Base-by-base conservation (phyloP, 2,113 vertebrate genomes). In the Canis aureus region DNA sequence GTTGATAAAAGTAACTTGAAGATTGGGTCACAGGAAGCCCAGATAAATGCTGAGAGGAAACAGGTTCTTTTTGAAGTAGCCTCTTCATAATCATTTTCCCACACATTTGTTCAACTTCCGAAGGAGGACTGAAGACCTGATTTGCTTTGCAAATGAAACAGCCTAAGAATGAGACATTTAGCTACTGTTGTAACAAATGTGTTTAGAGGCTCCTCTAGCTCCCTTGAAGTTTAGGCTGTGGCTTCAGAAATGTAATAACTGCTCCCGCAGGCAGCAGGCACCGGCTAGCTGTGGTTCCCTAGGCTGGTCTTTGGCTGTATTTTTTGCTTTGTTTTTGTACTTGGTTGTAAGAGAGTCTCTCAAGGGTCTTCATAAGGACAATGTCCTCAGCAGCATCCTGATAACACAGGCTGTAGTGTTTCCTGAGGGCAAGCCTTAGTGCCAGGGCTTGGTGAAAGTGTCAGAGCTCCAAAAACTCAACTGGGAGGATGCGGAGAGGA, bases 11-110 rank as follows among this genome's bases (percentile, higher is more conserved):
- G 97, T 69, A 90, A 95, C 95, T 80, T 97, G 95, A 96, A 97
- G 97, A 88, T 51, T 94, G 95, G 97, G 97, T 97, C 97, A 97
- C 98, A 98, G 98, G 98, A 98, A 98, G 97, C 97, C 97, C 69
- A 95, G 97, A 97, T 91, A 96, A 96, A 97, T 64, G 96, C 92
- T 59, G 93, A 98, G 91, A 97, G 98, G 97, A 98, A 98, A 97
- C 91, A 86, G n/a, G 76, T 60, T 97, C 95, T 91, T 96, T 98
- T 98, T 98, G 97, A 98, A 98, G 96, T 97, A 98, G 98, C 97
- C 97, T 97, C 97, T 97, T 98, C 97, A 55, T 93, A 96, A 95
- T 97, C 97, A 98, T 71, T 97, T 98, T 98, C 98, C 97, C 98
- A 98, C 97, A 98, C 97, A 95, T 84, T 82, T 66, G 96, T 95